A percentile compares a stretch with the other conserved stretches of the same genome.
Evolutionary conservation across 2,888 invertebrate species (phyloP).

Genomic region (Caenorhabditis sp.): DNA sequence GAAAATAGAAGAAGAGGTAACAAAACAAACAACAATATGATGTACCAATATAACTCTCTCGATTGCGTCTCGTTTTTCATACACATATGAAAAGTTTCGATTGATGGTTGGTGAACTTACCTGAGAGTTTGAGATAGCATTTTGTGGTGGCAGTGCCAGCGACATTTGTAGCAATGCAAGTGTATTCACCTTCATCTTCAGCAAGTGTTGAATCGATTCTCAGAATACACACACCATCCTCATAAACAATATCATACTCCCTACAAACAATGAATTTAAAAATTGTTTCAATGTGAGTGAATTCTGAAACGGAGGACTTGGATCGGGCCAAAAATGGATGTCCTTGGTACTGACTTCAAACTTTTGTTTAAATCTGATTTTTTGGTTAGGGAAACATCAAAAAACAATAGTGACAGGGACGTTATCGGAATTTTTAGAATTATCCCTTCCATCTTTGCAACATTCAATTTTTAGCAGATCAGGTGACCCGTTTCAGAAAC

Average conservation of each 20-base stretch:
- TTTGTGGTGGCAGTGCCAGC: constrained; percentile 82
- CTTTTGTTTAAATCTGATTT: too few relatives aligned
- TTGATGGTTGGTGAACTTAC: constrained; percentile 47
- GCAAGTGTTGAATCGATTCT: constrained; percentile 54
- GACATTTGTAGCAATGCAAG: constrained; percentile 83
- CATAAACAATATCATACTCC: constrained; percentile 68
- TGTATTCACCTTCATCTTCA: constrained; percentile 89
- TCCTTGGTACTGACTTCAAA: too few relatives aligned
- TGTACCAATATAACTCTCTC: constrained; percentile 15
- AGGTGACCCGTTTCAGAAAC: not conserved
- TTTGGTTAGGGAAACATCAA: too few relatives aligned
- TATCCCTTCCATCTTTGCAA: too few relatives aligned
- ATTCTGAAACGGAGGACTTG: constrained; percentile 4
- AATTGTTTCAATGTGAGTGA: not conserved
- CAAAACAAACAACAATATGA: constrained; percentile 6
- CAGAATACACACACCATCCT: constrained; percentile 68
- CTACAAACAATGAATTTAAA: constrained; percentile 51
- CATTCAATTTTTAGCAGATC: too few relatives aligned
- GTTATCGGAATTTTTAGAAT: too few relatives aligned
- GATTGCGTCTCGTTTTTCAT: constrained; percentile 29
- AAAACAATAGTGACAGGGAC: too few relatives aligned
- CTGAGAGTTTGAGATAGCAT: constrained; percentile 60
- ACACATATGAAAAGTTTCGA: constrained; percentile 1
- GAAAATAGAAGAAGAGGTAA: constrained; percentile 6
- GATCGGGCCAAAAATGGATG: too few relatives aligned